phyloP scores from a whole-genome alignment of 2,113 vertebrate genomes.

The Chaenogobius annularis region DNA sequence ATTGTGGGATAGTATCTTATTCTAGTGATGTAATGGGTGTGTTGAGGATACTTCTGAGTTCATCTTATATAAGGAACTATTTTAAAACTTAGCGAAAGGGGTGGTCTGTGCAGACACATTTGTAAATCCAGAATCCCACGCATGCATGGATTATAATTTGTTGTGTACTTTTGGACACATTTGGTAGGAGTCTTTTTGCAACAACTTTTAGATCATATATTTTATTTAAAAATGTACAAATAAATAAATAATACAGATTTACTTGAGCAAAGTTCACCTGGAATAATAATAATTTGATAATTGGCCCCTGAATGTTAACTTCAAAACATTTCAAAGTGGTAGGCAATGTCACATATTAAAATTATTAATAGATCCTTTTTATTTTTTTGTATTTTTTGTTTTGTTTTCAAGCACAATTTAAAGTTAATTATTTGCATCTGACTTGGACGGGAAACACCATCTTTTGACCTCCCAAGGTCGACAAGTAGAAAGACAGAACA shows the following conservation, averaged over 20 bases:
- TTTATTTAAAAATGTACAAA: no score
- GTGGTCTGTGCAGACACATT: constrained; percentile 2
- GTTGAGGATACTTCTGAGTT: constrained; percentile 8
- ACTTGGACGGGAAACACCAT: no score
- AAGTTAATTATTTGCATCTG: not conserved
- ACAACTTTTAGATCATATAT: not conserved
- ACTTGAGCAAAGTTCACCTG: no score
- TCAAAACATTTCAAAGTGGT: no score
- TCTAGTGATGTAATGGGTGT: constrained; percentile 37
- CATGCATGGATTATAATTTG: not conserved
- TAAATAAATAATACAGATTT: no score
- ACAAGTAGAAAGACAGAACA: no score
- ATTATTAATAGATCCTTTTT: no score
- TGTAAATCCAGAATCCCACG: not conserved
- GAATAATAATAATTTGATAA: no score
- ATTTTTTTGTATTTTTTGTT: no score
- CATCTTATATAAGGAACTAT: constrained; percentile 40
- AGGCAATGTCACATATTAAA: no score
- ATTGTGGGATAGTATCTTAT: constrained; percentile 21
- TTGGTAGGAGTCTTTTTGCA: not conserved
- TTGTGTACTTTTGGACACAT: not conserved
- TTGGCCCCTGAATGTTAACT: no score
- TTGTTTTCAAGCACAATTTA: no score
- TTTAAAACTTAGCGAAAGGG: not conserved
- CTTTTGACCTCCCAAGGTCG: not conserved